Conservation (phyloP, 2,888 invertebrate species). For the Andricus curvator region DNA sequence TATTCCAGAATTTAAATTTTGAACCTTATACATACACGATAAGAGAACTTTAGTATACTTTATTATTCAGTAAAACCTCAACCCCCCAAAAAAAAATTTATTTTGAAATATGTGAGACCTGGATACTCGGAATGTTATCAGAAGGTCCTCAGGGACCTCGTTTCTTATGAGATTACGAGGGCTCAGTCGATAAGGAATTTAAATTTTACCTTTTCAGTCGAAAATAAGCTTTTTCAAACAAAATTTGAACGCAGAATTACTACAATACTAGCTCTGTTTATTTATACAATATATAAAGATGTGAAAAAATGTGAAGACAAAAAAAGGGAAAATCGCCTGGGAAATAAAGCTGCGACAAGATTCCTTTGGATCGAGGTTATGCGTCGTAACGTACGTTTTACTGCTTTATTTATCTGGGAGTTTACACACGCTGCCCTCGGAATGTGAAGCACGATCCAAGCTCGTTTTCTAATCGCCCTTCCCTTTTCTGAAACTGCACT, state of each 20-base stretch:
- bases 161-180: background rate
- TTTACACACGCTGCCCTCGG: slow-evolving; percentile 14
- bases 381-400: slow-evolving; percentile 12
- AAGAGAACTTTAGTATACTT: too few species aligned
- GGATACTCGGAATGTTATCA: background rate
- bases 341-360: background rate
- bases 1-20: too few species aligned
- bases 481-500: slow-evolving; percentile 18
- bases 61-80: too few species aligned
- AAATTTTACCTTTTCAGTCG: background rate
- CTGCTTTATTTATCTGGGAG: slow-evolving; percentile 5
- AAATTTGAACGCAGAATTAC: background rate
- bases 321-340: background rate
- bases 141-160: background rate
- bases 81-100: background rate
- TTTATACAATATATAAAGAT: background rate
- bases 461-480: slow-evolving; percentile 21
- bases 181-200: background rate
- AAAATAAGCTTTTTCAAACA: background rate
- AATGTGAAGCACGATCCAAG: slow-evolving; percentile 12
- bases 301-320: background rate
- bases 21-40: too few species aligned
- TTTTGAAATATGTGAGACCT: background rate
- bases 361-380: slow-evolving; percentile 13
- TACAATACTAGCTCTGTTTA: background rate